phyloP scores from a whole-genome alignment of 92 coral and sea anemone genomes.

The Metridium senile region DNA sequence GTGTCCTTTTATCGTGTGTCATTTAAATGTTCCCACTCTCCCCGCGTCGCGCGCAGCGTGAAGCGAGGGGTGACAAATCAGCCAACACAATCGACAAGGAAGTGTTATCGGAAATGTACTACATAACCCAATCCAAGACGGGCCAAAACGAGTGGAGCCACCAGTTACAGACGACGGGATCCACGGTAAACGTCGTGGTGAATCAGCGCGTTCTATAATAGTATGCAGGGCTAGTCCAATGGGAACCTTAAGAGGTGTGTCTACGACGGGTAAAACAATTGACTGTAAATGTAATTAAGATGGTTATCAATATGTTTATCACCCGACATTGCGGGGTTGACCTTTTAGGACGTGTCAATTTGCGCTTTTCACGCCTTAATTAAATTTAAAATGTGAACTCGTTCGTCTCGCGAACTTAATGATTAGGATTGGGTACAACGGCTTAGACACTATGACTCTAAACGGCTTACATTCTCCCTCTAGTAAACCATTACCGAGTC shows the following conservation, averaged over 20 bases:
- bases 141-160: slow-evolving; percentile 38
- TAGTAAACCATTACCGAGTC: slow-evolving; percentile 13
- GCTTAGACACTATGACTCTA: slow-evolving; percentile 69
- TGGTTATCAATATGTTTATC: slow-evolving; percentile 85
- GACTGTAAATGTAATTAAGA: slow-evolving; percentile 97
- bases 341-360: slow-evolving; percentile 86
- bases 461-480: slow-evolving; percentile 14
- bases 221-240: slow-evolving; percentile 38
- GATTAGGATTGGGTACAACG: slow-evolving; percentile 42
- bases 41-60: slow-evolving; percentile 85
- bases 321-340: slow-evolving; percentile 91
- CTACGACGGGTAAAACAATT: slow-evolving; percentile 76
- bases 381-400: slow-evolving; percentile 85
- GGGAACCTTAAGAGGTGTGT: slow-evolving; percentile 73
- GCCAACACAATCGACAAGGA: slow-evolving; percentile 78
- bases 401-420: slow-evolving; percentile 51
- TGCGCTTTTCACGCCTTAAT: slow-evolving; percentile 96
- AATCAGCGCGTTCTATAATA: slow-evolving; percentile 11
- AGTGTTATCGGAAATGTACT: slow-evolving; percentile 95
- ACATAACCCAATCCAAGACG: slow-evolving; percentile 84
- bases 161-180: slow-evolving; percentile 24
- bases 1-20: slow-evolving; percentile 74
- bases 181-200: slow-evolving; percentile 12
- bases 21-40: slow-evolving; percentile 68
- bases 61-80: slow-evolving; percentile 61